Evolutionary conservation across 2,113 vertebrate species (phyloP).

Genomic region (Colossoma macropomum): DNA sequence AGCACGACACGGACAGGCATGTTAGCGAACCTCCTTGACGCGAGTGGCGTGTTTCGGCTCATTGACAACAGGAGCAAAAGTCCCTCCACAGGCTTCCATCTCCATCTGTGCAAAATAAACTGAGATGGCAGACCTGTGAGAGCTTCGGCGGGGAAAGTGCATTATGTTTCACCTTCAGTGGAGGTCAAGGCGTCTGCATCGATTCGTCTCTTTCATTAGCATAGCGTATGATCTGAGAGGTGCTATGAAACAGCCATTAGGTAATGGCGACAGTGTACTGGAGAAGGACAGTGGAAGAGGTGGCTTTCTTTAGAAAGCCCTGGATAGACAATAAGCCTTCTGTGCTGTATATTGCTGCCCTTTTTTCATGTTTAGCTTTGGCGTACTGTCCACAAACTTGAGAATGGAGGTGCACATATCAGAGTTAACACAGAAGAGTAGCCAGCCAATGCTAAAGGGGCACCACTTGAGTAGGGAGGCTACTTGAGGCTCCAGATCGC

Average conservation of each 20-base stretch:
- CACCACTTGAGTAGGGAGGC: slow-evolving; percentile 5
- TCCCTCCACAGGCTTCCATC: slow-evolving; percentile 67
- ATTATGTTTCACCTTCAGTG: slow-evolving; percentile 79
- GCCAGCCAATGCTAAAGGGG: slow-evolving; percentile 4
- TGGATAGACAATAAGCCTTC: slow-evolving; percentile 68
- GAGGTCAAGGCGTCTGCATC: slow-evolving; percentile 76
- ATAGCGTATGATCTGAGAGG: slow-evolving; percentile 78
- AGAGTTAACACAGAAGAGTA: not conserved
- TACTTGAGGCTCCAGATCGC: slow-evolving; percentile 16
- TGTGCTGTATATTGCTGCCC: slow-evolving; percentile 80
- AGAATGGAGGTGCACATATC: slow-evolving; percentile 44
- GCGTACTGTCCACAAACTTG: slow-evolving; percentile 63
- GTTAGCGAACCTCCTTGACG: slow-evolving; percentile 62
- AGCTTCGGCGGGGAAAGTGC: slow-evolving; percentile 71
- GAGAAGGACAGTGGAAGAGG: slow-evolving; percentile 60
- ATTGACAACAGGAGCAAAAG: slow-evolving; percentile 56
- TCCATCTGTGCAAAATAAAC: slow-evolving; percentile 76
- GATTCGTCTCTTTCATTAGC: slow-evolving; percentile 83
- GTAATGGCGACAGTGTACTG: slow-evolving; percentile 68
- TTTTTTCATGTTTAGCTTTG: slow-evolving; percentile 56
- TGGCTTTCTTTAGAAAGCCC: slow-evolving; percentile 52
- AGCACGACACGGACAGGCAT: slow-evolving; percentile 69
- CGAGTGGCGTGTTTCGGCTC: slow-evolving; percentile 63
- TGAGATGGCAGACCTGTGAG: slow-evolving; percentile 73
- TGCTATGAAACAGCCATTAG: slow-evolving; percentile 76